These are phyloP conservation scores for Yoshiicerus persimilis DNA, from an alignment of 1,140 invertebrate species.

Conservation along the genomic window DNA sequence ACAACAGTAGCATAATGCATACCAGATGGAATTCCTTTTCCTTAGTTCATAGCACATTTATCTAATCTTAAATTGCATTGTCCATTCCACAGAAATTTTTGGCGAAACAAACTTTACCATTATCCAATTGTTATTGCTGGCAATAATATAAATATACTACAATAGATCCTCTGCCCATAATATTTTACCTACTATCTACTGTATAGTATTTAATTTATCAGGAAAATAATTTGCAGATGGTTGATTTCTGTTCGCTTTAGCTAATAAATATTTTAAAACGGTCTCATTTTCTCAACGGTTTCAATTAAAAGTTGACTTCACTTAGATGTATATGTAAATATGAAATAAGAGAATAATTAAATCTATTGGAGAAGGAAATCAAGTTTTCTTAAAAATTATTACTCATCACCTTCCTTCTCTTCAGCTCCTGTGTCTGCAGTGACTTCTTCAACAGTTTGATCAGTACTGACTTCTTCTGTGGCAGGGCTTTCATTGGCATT, in stretches of 20 bases:
- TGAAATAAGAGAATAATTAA: background rate
- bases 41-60: background rate
- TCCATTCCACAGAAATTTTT: background rate
- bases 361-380: background rate
- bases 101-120: background rate
- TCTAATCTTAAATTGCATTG: background rate
- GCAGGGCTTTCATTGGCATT: slow-evolving; percentile 30
- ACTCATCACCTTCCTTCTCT: background rate
- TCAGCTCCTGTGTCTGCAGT: background rate
- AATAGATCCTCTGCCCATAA: background rate
- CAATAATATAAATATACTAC: background rate
- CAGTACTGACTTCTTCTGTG: background rate
- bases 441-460: background rate
- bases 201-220: background rate
- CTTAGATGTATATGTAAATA: background rate
- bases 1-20: background rate
- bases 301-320: background rate
- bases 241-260: background rate
- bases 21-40: background rate
- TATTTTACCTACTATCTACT: background rate
- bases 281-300: background rate
- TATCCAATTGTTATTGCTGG: background rate
- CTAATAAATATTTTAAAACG: background rate
- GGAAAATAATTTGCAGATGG: background rate
- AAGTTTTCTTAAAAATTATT: background rate